A percentile compares a stretch with the other conserved stretches of the same genome.
These are phyloP conservation scores for Anolis carolinensis DNA, from an alignment of 2,113 vertebrate genomes.

Conservation along the genomic window DNA sequence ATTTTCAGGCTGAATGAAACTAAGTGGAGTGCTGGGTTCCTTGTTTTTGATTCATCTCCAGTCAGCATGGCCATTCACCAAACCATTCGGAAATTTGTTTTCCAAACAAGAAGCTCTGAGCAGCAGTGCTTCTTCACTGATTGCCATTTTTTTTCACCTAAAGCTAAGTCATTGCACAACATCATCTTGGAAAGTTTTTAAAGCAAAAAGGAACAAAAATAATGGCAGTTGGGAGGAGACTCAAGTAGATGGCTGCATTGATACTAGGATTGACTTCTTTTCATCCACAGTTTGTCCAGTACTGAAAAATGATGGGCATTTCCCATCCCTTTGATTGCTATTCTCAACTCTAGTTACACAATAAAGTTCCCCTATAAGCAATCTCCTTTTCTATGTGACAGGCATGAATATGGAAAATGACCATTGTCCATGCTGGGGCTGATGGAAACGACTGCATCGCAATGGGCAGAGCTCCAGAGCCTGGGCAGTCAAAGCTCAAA, in stretches of 20 bases:
- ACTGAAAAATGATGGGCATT: not conserved
- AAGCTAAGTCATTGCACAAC: not conserved
- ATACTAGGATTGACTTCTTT: not conserved
- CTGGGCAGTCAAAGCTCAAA: too few relatives aligned
- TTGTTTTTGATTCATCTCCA: too few relatives aligned
- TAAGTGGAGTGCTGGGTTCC: not conserved
- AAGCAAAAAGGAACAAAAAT: too few relatives aligned
- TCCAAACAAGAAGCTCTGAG: too few relatives aligned
- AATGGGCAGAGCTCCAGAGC: too few relatives aligned
- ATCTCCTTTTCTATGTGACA: not conserved
- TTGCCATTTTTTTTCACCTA: not conserved
- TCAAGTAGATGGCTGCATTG: not conserved
- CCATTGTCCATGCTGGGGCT: too few relatives aligned
- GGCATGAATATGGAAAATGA: too few relatives aligned
- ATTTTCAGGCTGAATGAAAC: not conserved
- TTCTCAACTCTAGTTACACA: not conserved
- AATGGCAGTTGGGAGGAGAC: not conserved
- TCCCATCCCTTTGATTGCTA: not conserved
- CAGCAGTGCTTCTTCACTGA: not conserved
- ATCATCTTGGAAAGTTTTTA: not conserved
- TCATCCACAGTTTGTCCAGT: not conserved
- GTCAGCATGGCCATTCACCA: too few relatives aligned
- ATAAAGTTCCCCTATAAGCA: not conserved
- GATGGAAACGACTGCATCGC: too few relatives aligned
- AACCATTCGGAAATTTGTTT: too few relatives aligned